Evolutionary conservation across 2,113 vertebrate genomes (phyloP).

Genomic region (Archocentrus centrarchus): DNA sequence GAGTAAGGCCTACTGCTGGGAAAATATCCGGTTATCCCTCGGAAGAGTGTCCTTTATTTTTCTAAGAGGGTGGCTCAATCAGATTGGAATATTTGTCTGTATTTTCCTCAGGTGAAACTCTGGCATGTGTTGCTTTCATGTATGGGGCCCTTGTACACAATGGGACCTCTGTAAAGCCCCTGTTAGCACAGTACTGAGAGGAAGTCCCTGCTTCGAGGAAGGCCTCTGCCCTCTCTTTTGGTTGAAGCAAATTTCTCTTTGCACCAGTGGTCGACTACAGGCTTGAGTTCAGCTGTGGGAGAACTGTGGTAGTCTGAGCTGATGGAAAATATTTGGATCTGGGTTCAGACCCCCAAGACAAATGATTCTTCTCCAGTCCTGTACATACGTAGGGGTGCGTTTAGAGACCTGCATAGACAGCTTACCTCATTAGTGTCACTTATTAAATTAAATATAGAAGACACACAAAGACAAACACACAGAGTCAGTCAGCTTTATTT

Average conservation of each 20-base stretch:
- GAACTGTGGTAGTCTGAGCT: neutral
- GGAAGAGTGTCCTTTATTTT: slow-evolving; percentile 71
- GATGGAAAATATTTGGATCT: slow-evolving; percentile 9
- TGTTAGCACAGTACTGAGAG: slow-evolving; percentile 76
- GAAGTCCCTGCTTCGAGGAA: slow-evolving; percentile 73
- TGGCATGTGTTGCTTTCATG: slow-evolving; percentile 79
- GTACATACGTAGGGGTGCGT: neutral
- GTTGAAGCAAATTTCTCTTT: slow-evolving; percentile 52
- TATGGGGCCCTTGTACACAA: slow-evolving; percentile 78
- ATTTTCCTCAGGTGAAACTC: slow-evolving; percentile 77
- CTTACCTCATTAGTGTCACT: neutral
- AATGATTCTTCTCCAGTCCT: slow-evolving; percentile 6
- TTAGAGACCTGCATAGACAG: neutral
- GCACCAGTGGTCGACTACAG: slow-evolving; percentile 23
- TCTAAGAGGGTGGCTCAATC: slow-evolving; percentile 68
- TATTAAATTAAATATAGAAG: slow-evolving; percentile 1
- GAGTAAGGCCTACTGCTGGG: slow-evolving; percentile 47
- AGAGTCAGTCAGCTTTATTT: slow-evolving; percentile 23
- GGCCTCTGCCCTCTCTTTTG: slow-evolving; percentile 59
- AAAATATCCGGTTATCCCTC: slow-evolving; percentile 64
- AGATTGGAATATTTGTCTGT: slow-evolving; percentile 78
- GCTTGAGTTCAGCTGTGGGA: slow-evolving; percentile 3
- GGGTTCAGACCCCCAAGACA: neutral
- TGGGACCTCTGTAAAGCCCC: slow-evolving; percentile 80
- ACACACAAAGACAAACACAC: neutral